Percentiles rank a stretch among this genome's conserved stretches.
phyloP scores from a whole-genome alignment of 2,113 vertebrate genomes.

The Sakesphorus luctuosus region DNA sequence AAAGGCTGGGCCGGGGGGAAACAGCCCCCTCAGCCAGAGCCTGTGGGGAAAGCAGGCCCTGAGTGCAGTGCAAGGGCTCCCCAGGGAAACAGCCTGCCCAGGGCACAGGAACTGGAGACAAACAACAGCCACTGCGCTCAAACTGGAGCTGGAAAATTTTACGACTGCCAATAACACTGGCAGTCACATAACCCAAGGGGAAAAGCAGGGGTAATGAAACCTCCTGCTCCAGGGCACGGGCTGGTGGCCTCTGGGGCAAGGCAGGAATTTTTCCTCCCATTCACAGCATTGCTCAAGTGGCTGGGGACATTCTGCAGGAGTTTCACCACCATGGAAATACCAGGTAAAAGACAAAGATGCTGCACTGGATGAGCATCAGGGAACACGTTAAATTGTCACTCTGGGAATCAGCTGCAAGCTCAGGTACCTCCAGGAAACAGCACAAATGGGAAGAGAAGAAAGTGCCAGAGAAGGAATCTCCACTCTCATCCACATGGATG shows the following conservation, averaged over 20 bases:
- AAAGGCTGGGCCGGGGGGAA: not conserved
- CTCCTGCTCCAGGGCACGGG: constrained; percentile 25
- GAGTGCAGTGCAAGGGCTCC: not conserved
- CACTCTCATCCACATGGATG: not conserved
- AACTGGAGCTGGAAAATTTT: constrained; percentile 19
- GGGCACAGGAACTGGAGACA: constrained; percentile 7
- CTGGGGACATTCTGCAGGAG: not conserved
- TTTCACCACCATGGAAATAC: constrained; percentile 1
- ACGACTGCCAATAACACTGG: constrained; percentile 29
- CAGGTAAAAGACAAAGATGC: not conserved
- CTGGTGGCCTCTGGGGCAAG: not conserved
- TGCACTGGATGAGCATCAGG: not conserved
- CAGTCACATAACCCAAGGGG: not conserved
- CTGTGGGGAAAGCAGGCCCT: not conserved
- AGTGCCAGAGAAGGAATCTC: not conserved
- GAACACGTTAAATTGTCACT: not conserved
- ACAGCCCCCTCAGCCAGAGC: not conserved
- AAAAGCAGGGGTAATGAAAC: not conserved
- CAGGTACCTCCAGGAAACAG: not conserved
- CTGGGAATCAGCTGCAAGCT: not conserved
- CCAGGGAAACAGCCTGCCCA: not conserved
- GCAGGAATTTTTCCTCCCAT: constrained; percentile 19
- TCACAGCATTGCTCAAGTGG: constrained; percentile 27
- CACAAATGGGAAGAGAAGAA: not conserved
- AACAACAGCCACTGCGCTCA: not conserved